Conservation (phyloP, 2,113 vertebrate species). For the Scalopus aquaticus region DNA sequence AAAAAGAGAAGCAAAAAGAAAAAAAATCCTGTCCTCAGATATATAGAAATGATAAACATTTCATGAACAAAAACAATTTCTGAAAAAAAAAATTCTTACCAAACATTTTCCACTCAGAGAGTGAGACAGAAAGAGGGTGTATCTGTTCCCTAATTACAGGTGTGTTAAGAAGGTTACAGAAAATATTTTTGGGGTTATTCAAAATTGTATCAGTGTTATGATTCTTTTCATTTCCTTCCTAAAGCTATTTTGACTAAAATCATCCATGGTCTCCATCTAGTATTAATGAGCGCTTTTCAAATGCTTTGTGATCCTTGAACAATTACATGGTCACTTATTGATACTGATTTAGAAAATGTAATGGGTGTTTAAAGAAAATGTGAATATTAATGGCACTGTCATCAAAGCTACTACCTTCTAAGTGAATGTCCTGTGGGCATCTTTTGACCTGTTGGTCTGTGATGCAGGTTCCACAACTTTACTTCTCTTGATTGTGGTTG, state of each 20-base stretch:
- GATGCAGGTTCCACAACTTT: not conserved
- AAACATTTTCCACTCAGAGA: conserved; percentile 6
- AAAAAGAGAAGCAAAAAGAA: not conserved
- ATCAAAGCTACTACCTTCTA: not conserved
- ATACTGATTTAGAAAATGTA: not conserved
- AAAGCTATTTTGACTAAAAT: not conserved
- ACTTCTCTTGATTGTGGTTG: not conserved
- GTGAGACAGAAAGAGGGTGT: not conserved
- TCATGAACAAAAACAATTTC: conserved; percentile 51
- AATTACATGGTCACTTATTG: not conserved
- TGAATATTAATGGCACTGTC: not conserved
- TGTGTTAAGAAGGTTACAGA: not conserved
- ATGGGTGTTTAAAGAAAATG: conserved; percentile 19
- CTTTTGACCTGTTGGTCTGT: not conserved
- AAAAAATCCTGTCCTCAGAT: not conserved
- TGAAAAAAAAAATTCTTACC: conserved; percentile 38
- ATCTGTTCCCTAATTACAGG: not conserved
- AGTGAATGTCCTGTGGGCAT: not conserved
- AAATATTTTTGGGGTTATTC: not conserved
- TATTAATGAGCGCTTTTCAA: not conserved
- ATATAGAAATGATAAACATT: conserved; percentile 29
- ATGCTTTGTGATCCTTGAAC: not conserved
- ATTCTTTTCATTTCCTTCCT: not conserved
- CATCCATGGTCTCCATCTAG: not conserved
- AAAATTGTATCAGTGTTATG: not conserved